A percentile compares a stretch with the other conserved stretches of the same genome.
Evolutionary conservation across 2,888 invertebrate genomes (phyloP).

Genomic region (Bombylius discolor): DNA sequence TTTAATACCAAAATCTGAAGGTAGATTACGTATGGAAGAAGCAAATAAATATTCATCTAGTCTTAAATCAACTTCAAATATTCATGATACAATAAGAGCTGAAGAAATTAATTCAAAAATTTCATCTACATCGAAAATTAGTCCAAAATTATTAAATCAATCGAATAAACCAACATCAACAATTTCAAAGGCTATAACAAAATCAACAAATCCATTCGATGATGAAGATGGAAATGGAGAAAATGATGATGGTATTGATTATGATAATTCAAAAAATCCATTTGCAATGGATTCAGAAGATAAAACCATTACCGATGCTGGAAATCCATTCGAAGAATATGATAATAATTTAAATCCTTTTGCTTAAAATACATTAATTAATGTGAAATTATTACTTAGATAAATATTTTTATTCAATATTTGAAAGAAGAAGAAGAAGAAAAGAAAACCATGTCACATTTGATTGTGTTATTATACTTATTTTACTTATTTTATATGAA

Average conservation of each 20-base stretch:
- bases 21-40: constrained; percentile 43
- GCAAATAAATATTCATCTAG: constrained; percentile 44
- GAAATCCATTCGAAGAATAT: constrained; percentile 52
- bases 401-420: no score
- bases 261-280: constrained; percentile 52
- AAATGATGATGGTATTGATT: constrained; percentile 35
- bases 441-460: no score
- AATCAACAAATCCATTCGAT: constrained; percentile 16
- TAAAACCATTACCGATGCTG: constrained; percentile 2
- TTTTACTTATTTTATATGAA: no score
- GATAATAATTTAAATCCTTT: constrained; percentile 69
- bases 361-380: constrained; percentile 9
- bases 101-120: not conserved
- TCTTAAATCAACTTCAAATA: constrained; percentile 45
- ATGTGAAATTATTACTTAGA: no score
- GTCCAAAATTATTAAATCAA: constrained; percentile 4
- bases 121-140: not conserved
- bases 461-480: no score
- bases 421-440: no score
- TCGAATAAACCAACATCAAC: not conserved
- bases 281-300: constrained; percentile 40
- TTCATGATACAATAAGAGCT: constrained; percentile 3
- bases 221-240: constrained; percentile 22
- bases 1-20: constrained; percentile 43
- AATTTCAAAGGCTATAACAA: not conserved